These are phyloP conservation scores for Aethes cnicana DNA, from an alignment of 2,888 invertebrate species.

Conservation along the genomic window DNA sequence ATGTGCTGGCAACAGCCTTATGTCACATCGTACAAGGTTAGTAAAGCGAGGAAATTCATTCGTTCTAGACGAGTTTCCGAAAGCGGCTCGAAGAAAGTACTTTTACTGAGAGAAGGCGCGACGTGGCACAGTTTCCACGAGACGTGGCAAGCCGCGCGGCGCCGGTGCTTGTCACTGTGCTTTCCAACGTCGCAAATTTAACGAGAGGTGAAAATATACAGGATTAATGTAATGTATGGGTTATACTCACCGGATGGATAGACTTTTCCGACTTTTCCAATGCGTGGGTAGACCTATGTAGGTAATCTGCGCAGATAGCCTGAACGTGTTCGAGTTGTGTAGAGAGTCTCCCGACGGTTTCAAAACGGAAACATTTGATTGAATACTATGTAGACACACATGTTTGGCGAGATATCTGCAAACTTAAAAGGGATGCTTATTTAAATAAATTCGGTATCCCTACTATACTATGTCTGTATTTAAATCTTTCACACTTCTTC, in stretches of 20 bases:
- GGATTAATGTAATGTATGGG: conserved; percentile 49
- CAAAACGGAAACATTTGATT: conserved; percentile 13
- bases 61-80: conserved; percentile 75
- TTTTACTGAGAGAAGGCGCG: conserved; percentile 75
- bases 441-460: too few species aligned
- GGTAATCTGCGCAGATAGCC: conserved; percentile 33
- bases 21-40: conserved; percentile 76
- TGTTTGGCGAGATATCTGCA: too few species aligned
- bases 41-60: conserved; percentile 64
- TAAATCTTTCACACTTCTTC: too few species aligned
- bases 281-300: conserved; percentile 31
- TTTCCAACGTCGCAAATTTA: conserved; percentile 65
- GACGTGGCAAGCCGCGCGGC: conserved; percentile 38
- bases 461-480: too few species aligned
- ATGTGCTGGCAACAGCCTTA: conserved; percentile 60
- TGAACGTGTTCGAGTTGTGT: conserved; percentile 28
- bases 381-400: conserved; percentile 3
- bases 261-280: conserved; percentile 54
- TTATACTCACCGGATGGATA: conserved; percentile 50
- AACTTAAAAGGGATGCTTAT: too few species aligned
- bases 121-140: conserved; percentile 79
- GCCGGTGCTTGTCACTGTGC: conserved; percentile 46
- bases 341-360: conserved; percentile 26
- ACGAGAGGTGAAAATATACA: conserved; percentile 50
- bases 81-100: conserved; percentile 80